These are phyloP conservation scores for Leptoclinus maculatus DNA, from an alignment of 2,797 vertebrate genomes.

Conservation along the genomic window DNA sequence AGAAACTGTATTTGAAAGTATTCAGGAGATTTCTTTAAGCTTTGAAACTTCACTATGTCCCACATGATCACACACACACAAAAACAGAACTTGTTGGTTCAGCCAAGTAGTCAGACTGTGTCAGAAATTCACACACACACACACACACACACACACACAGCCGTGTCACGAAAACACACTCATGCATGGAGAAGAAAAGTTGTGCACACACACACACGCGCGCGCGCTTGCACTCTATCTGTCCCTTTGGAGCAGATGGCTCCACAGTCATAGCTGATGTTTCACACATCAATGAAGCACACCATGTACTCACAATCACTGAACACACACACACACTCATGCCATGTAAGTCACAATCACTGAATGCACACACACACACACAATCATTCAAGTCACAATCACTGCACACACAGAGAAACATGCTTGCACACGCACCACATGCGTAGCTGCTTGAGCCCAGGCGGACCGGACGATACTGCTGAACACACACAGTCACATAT, in stretches of 20 bases:
- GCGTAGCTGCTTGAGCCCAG: constrained; percentile 1
- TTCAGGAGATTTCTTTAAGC: neutral
- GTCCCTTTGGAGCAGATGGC: constrained; percentile 76
- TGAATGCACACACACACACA: constrained; percentile 11
- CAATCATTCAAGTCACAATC: constrained; percentile 28
- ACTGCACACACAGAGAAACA: constrained; percentile 22
- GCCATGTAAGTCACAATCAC: constrained; percentile 30
- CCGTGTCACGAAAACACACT: constrained; percentile 5
- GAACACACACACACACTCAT: constrained; percentile 10
- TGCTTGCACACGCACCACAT: constrained; percentile 25
- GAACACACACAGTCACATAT: neutral
- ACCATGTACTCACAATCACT: constrained; percentile 61
- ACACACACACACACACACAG: neutral
- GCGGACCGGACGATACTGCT: neutral
- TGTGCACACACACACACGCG: constrained; percentile 6
- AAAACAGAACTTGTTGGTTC: constrained; percentile 43
- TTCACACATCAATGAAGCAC: constrained; percentile 80
- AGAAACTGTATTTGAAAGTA: neutral
- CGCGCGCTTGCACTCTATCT: constrained; percentile 41
- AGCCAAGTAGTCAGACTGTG: constrained; percentile 30
- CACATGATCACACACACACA: neutral
- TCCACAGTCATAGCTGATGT: constrained; percentile 81
- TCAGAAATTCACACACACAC: constrained; percentile 20
- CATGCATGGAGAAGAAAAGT: constrained; percentile 26
- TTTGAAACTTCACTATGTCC: neutral